A percentile compares a stretch with the other conserved stretches of the same genome.
Conservation (phyloP, 1,140 invertebrate genomes). For the Spodoptera litura region DNA sequence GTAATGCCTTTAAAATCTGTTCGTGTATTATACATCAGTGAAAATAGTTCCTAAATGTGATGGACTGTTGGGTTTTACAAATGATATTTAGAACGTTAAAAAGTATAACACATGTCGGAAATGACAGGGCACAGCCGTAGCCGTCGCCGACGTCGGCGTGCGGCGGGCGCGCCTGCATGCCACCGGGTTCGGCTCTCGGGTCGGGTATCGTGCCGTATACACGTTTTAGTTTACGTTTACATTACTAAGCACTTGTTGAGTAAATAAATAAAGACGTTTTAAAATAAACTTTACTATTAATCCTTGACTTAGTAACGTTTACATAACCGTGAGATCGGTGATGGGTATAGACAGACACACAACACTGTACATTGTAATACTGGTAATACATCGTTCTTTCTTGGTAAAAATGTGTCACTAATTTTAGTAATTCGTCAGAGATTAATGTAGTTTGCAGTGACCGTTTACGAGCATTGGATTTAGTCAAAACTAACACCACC, state of each 20-base stretch:
- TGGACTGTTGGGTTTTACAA: constrained; percentile 43
- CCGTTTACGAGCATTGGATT: no score
- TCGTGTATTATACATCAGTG: constrained; percentile 1
- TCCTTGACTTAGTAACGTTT: constrained; percentile 80
- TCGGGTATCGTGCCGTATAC: constrained; percentile 63
- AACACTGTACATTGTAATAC: constrained; percentile 10
- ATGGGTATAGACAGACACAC: constrained; percentile 42
- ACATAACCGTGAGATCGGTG: constrained; percentile 72
- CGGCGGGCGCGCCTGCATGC: constrained; percentile 48
- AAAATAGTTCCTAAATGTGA: constrained; percentile 27
- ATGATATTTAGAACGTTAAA: constrained; percentile 52
- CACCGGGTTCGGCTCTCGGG: constrained; percentile 64
- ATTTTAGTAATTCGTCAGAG: neutral
- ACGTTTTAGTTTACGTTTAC: constrained; percentile 78
- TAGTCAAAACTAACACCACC: no score
- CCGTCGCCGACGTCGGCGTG: constrained; percentile 24
- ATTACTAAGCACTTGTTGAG: constrained; percentile 82
- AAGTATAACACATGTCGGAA: constrained; percentile 56
- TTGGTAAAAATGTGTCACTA: neutral
- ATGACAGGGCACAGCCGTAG: constrained; percentile 51
- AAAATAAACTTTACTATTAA: constrained; percentile 82
- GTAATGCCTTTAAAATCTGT: constrained; percentile 20
- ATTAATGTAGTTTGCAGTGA: no score
- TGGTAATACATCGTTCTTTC: neutral
- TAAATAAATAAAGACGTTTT: constrained; percentile 82